Evolutionary conservation across 2,888 invertebrate species (phyloP), one percentile per base, ranked within the genome.

Genomic region (Melieria picta): DNA sequence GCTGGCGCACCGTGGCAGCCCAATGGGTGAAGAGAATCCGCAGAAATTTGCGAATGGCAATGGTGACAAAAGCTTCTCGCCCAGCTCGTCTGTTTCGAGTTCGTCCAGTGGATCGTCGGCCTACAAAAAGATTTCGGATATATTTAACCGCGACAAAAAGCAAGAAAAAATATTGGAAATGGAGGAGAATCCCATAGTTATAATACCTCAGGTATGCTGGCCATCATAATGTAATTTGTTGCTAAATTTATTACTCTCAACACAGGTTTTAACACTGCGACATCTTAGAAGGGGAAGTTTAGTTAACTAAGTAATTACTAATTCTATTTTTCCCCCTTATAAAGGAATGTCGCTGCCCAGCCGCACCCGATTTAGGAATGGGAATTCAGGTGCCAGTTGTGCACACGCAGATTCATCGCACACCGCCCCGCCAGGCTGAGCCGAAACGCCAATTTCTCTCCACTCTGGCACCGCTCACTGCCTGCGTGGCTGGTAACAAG

Each of bases 401-500:
- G n/a, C 88, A 87, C 68, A 87, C 83, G 16, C 88, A 83, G 80
- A 83, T 82, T 76, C 86, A 80, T 80, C 88, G 74, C 77, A 88
- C 76, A 70, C 88, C 75, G 84, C 86, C 86, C n/a, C 82, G 89
- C 1, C 88, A 90, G 71, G 80, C 88, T 2, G 93, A 93, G 79
- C 90, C 92, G 0, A 89, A 93, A 58, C 90, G 93, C 71, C 94
- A 94, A 85, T 94, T 95, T 84, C 86, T 94, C 43, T 92, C 94
- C 0, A 93, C 93, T 0, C 84, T 94, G 71, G 93, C 94, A 0
- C 94, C 94, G 0, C 86, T 94, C 57, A 93, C 93, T 1, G 92
- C 94, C 3, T 94, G 94, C 80, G 94, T 93, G 9, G 90, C 91
- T 0, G 90, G 91, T 0, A 88, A 86, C 69, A 88, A 88, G 65